Percentiles rank a stretch among this genome's conserved stretches.
phyloP scores from a whole-genome alignment of 2,113 vertebrate species.

The Ascaphus truei region DNA sequence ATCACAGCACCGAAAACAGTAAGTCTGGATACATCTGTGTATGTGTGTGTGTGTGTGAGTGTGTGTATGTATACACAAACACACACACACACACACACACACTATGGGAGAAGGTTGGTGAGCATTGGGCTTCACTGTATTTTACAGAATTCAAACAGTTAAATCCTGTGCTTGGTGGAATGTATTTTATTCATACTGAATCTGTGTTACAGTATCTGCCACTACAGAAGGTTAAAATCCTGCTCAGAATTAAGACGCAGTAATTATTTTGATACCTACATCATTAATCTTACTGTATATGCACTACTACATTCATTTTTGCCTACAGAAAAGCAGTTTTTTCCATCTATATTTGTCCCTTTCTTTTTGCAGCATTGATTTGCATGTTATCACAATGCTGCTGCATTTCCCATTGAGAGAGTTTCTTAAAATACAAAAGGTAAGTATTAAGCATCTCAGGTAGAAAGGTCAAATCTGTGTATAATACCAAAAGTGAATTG shows the following conservation, averaged over 20 bases:
- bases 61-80: too few species aligned
- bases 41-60: too few species aligned
- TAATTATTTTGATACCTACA: conserved; percentile 38
- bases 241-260: background rate
- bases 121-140: too few species aligned
- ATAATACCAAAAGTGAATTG: background rate
- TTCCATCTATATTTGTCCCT: conserved; percentile 74
- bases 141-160: too few species aligned
- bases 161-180: too few species aligned
- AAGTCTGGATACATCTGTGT: too few species aligned
- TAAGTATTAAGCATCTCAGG: background rate
- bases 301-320: conserved; percentile 62
- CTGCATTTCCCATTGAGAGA: background rate
- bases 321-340: conserved; percentile 57
- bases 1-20: too few species aligned
- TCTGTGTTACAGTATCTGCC: background rate
- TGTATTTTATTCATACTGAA: too few species aligned
- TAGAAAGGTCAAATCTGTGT: background rate
- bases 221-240: background rate
- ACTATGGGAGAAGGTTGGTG: too few species aligned
- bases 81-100: too few species aligned
- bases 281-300: conserved; percentile 73
- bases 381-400: background rate
- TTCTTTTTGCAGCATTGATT: conserved; percentile 18
- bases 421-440: background rate